phyloP scores from a whole-genome alignment of 2,797 vertebrate species.

The Periophthalmus magnuspinnatus region DNA sequence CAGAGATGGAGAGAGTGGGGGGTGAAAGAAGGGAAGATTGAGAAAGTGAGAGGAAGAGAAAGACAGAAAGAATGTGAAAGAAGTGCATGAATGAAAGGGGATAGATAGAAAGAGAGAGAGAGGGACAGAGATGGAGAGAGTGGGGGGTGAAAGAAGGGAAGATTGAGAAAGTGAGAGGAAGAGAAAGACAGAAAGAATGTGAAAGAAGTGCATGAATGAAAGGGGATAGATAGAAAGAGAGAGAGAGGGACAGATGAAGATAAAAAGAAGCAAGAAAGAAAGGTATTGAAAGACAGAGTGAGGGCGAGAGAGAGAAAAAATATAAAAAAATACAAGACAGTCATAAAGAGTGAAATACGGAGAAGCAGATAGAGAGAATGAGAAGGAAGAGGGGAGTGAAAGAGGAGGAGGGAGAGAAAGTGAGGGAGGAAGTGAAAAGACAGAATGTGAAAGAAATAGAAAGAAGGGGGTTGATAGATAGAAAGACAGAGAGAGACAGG shows the following conservation, averaged over 20 bases:
- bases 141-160: neutral
- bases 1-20: neutral
- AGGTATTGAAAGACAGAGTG: neutral
- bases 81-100: too few relatives aligned
- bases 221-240: too few relatives aligned
- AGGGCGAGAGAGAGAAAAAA: neutral
- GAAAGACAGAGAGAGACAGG: neutral
- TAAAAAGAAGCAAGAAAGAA: neutral
- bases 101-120: too few relatives aligned
- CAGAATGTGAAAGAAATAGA: neutral
- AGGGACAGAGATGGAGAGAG: neutral
- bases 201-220: too few relatives aligned
- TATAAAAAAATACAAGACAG: neutral
- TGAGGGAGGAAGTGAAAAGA: too few relatives aligned
- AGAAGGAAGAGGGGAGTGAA: neutral
- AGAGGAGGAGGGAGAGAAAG: neutral
- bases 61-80: too few relatives aligned
- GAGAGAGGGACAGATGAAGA: neutral
- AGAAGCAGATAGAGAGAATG: too few relatives aligned
- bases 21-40: neutral
- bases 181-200: neutral
- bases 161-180: neutral
- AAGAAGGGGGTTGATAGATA: neutral
- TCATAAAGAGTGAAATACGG: neutral
- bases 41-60: neutral